Conservation (phyloP, 2,888 invertebrate genomes). For the Chrysotoxum bicinctum region DNA sequence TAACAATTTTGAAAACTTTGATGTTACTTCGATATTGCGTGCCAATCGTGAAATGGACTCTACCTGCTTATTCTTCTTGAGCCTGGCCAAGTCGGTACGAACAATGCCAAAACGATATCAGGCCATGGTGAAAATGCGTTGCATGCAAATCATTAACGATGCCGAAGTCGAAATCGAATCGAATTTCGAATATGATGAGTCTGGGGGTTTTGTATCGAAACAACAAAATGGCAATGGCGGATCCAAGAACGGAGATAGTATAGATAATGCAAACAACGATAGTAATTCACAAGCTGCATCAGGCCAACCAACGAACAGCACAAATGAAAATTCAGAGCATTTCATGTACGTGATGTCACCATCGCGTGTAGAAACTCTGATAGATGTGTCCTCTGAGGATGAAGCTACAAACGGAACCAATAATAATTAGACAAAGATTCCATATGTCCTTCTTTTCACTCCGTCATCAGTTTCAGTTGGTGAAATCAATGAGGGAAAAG, state of each 20-base stretch:
- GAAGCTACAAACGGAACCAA: conserved; percentile 75
- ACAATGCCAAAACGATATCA: conserved; percentile 81
- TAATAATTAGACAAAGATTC: conserved; percentile 1
- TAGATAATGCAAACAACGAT: conserved; percentile 49
- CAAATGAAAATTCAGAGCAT: conserved; percentile 78
- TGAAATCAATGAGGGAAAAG: too few species aligned
- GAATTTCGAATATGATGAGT: conserved; percentile 77
- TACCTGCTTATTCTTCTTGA: conserved; percentile 80
- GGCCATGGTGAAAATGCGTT: conserved; percentile 80
- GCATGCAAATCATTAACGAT: conserved; percentile 81
- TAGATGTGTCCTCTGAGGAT: conserved; percentile 81
- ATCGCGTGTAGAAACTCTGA: conserved; percentile 81
- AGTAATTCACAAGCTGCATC: conserved; percentile 40
- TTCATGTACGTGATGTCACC: conserved; percentile 81
- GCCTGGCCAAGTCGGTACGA: conserved; percentile 79
- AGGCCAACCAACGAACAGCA: conserved; percentile 47
- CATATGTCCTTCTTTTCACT: too few species aligned
- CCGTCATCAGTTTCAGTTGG: too few species aligned
- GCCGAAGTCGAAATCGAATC: conserved; percentile 80
- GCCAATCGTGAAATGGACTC: conserved; percentile 80
- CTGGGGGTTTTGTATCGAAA: conserved; percentile 53
- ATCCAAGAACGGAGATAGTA: neutral
- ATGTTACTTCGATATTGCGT: conserved; percentile 78
- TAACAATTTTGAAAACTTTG: conserved; percentile 76
- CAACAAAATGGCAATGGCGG: conserved; percentile 46